These are phyloP conservation scores for Grapholita molesta DNA, from an alignment of 1,140 invertebrate genomes.

Conservation along the genomic window DNA sequence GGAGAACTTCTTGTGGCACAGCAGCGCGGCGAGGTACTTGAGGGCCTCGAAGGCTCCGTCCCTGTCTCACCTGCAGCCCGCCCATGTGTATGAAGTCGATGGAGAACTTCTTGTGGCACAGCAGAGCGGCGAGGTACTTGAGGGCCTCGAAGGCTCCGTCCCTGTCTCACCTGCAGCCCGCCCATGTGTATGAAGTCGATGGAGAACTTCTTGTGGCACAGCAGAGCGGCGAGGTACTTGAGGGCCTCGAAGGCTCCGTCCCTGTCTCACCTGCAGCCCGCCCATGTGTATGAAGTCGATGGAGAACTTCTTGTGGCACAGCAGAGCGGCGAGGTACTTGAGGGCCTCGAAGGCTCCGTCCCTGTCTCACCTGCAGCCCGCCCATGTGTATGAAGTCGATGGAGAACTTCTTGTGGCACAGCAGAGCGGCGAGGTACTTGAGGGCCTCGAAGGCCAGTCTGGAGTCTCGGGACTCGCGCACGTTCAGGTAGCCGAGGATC, in stretches of 20 bases:
- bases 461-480: slow-evolving; percentile 92
- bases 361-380: slow-evolving; percentile 84
- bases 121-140: background rate
- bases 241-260: slow-evolving; percentile 92
- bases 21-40: background rate
- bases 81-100: background rate
- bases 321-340: slow-evolving; percentile 93
- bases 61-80: background rate
- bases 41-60: background rate
- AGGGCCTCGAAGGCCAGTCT: slow-evolving; percentile 96
- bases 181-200: slow-evolving; percentile 94
- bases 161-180: slow-evolving; percentile 81
- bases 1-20: background rate
- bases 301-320: slow-evolving; percentile 56
- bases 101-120: background rate
- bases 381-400: slow-evolving; percentile 94
- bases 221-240: slow-evolving; percentile 93
- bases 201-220: slow-evolving; percentile 98
- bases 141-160: slow-evolving; percentile 43
- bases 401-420: slow-evolving; percentile 98
- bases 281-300: slow-evolving; percentile 85
- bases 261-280: background rate
- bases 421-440: slow-evolving; percentile 93
- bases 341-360: slow-evolving; percentile 71
- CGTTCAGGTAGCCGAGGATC: slow-evolving; percentile 94